A percentile compares a stretch with the other conserved stretches of the same genome.
These are phyloP conservation scores for Lepisosteus osseus DNA, from an alignment of 2,113 vertebrate species.

Conservation along the genomic window DNA sequence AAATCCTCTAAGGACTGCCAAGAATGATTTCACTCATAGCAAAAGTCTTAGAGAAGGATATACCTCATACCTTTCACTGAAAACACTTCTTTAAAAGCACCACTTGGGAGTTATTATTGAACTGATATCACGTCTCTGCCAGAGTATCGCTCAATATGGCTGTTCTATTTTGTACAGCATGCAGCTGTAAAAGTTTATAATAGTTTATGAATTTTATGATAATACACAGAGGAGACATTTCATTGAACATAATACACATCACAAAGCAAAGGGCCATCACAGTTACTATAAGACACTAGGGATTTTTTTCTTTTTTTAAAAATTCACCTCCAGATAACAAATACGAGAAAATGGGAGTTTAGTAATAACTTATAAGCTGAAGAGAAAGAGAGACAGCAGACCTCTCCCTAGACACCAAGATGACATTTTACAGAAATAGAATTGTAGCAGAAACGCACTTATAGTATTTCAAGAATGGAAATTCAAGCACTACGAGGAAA, in stretches of 20 bases:
- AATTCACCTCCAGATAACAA: neutral
- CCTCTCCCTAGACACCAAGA: neutral
- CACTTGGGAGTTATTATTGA: slow-evolving; percentile 15
- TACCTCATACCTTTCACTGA: slow-evolving; percentile 41
- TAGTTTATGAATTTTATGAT: slow-evolving; percentile 6
- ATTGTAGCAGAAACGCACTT: neutral
- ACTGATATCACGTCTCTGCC: slow-evolving; percentile 6
- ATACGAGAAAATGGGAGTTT: neutral
- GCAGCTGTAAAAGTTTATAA: slow-evolving; percentile 5
- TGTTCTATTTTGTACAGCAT: slow-evolving; percentile 6
- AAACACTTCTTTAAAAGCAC: slow-evolving; percentile 8
- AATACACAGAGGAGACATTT: neutral
- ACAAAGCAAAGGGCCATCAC: slow-evolving; percentile 3
- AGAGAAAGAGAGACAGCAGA: neutral
- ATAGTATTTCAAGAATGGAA: too few relatives aligned
- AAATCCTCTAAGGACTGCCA: slow-evolving; percentile 56
- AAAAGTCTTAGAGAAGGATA: slow-evolving; percentile 53
- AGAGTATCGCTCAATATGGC: slow-evolving; percentile 2
- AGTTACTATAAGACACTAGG: slow-evolving; percentile 8
- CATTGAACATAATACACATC: slow-evolving; percentile 7
- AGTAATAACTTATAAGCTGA: neutral
- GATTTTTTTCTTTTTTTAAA: neutral
- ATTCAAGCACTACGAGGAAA: neutral
- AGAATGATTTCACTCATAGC: slow-evolving; percentile 51
- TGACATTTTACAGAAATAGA: neutral